Evolutionary conservation across 2,113 vertebrate species (phyloP).

Genomic region (Oryzias woworae): DNA sequence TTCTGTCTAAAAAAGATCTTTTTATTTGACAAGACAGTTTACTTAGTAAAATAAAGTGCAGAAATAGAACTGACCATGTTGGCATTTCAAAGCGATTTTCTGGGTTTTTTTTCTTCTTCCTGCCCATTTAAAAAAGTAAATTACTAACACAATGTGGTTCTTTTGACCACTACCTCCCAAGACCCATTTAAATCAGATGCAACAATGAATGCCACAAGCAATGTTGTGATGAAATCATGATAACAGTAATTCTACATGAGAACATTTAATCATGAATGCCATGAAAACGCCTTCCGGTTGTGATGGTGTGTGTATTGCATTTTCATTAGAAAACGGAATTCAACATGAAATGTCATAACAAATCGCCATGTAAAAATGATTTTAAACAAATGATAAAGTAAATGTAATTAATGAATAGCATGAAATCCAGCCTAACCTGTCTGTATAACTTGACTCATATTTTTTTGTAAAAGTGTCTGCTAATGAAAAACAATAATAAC

Average conservation of each 20-base stretch:
- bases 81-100: constrained; percentile 20
- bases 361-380: too few species aligned
- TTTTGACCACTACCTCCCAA: constrained; percentile 24
- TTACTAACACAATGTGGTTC: constrained; percentile 8
- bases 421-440: too few species aligned
- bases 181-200: constrained; percentile 4
- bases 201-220: constrained; percentile 17
- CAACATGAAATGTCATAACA: too few species aligned
- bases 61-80: constrained; percentile 27
- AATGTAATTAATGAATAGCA: too few species aligned
- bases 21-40: constrained; percentile 32
- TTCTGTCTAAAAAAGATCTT: constrained; percentile 48
- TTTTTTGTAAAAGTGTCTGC: too few species aligned
- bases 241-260: constrained; percentile 28
- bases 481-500: too few species aligned
- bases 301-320: too few species aligned
- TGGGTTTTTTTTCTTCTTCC: constrained; percentile 2
- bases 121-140: constrained; percentile 18
- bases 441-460: too few species aligned
- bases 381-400: too few species aligned
- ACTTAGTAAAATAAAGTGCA: constrained; percentile 5
- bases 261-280: neutral
- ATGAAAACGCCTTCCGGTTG: constrained; percentile 2
- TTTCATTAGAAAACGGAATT: too few species aligned
- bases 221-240: neutral